Evolutionary conservation across 2,888 invertebrate genomes (phyloP), one percentile per base, ranked within the genome.

Genomic region (Vannuccia rotundouncinata): DNA sequence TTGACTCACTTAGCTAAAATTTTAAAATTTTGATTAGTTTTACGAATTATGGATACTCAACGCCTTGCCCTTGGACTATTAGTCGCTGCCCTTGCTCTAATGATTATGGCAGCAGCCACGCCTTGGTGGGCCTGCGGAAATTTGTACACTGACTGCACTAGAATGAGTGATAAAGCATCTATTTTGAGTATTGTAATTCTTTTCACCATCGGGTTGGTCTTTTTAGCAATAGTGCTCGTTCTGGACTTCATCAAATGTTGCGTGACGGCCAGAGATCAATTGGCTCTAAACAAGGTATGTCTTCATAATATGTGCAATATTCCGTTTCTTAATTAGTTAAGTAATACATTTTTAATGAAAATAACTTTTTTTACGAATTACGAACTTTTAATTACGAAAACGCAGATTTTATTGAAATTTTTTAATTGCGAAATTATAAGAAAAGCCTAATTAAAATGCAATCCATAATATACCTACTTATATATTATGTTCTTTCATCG

Each of bases 71-170:
- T 76, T 22, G 17, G 28, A 5, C 31, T 76, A 2, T 76, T 76
- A 29, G 2, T 76, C n/a, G 30, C 30, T 27, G 22, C 76, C 31
- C 2, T 76, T 5, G 29, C 28, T 2, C 76, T 76, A 2, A 27
- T 25, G 5, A 76, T 76, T 76, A 2, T 10, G 17, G 76, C 76
- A n/a, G 76, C 76, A 29, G 76, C 76, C n/a, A 76, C 76, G 17
- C 76, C 76, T 29, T 29, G n/a, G 1, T 76, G 76, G 76, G 29
- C 2, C 2, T 76, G 76, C 29, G 76, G 76, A 76, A 22, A 76
- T 76, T 76, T 76, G 30, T 76, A 29, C 29, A 29, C 76, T 76
- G 76, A 27, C 2, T 76, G 76, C 28, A 2, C 17, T 27, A 5
- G 17, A 5, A 27, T n/a, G 29, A 29, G n/a, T 76, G 29, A 29